Base-by-base conservation (phyloP, 1,140 invertebrate genomes). In the Magallana gigas region DNA sequence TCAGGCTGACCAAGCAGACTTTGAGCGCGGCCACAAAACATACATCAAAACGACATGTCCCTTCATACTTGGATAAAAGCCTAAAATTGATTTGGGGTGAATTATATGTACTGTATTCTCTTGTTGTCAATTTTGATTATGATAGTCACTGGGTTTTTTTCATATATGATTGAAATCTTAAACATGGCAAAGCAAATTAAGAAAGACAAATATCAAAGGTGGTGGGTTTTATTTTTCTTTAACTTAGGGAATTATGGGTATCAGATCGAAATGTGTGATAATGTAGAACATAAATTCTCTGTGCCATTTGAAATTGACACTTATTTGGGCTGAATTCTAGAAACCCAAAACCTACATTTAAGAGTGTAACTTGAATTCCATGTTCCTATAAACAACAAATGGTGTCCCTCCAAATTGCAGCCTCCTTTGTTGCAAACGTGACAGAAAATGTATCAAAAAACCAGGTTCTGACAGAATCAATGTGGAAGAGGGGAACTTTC, bases 181-280 rank as follows among this genome's bases (percentile, higher is more conserved):
- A 76, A 76, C 68, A 76, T 76, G 68, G 23, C 23, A 29, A 29
- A 29, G 8, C 14, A 76, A 12, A 29, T 76, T 29, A 9, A 29
- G 36, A 6, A 29, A 29, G 23, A 76, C 68, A 23, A 12, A 23
- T 12, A 76, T 76, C 68, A 76, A 76, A 76, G 23, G 68, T 9
- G 11, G 36, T 76, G 12, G 68, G 68, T 76, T 76, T 76, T 76
- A 76, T 76, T 76, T 76, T 76, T 76, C 68, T 76, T 76, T 76
- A 29, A 76, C 29, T 18, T 76, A 76, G 68, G 36, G 23, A 76
- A 76, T 76, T 76, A 76, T 29, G 12, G 68, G 68, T 76, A 29
- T 76, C 23, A 29, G 68, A 76, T 76, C 68, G 11, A 4, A 64
- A 76, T 18, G 68, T 76, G 68, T 76, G 68, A 76, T 76, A 76